Evolutionary conservation across 2,888 invertebrate genomes (phyloP), one percentile per base, ranked within the genome.

Genomic region (Hydropsyche betteni): DNA sequence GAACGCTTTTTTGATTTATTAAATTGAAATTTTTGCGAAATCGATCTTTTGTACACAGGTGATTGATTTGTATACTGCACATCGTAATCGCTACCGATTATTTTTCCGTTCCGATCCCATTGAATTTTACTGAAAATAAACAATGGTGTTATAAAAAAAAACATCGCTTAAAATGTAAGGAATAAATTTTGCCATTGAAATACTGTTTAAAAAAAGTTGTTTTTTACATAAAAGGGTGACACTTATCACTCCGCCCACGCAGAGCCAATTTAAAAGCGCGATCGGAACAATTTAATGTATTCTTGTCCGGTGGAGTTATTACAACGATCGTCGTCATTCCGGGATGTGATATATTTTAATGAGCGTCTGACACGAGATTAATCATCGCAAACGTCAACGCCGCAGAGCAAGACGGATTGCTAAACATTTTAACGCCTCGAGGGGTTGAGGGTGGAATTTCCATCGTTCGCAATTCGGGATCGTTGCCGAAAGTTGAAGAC

Each of bases 81-180:
- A 24, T 24, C 24, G 24, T 52, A 72, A 55, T 55, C 58, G 72
- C 38, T 72, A 6, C 72, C 72, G 8, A 72, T 34, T 5, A 61
- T 6, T 58, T 72, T 72, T 38, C 76, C 77, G 33, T 76, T 77
- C 38, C 77, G 76, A n/a, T 87, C 87, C 88, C 88, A 88, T 76
- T 87, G 87, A 55, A 87, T 87, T 85, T 87, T 87, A 80, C 88
- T 88, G 83, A 7, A 84, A 84, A 71, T 58, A 51, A 74, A 24
- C 24, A 24, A 24, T 24, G 24, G 24, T 2, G 24, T 24, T 24
- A 2, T 24, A 24, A 24, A 24, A 24, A 24, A 24, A 24, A 24
- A 24, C 24, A 24, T 24, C 24, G 2, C 24, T 24, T 24, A 24
- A 24, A 24, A 24, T 24, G 24, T 24, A 24, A 24, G 24, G 24